Base-by-base conservation (phyloP, 37 sponge, comb jelly and placozoan species). In the Agelas oroides region DNA sequence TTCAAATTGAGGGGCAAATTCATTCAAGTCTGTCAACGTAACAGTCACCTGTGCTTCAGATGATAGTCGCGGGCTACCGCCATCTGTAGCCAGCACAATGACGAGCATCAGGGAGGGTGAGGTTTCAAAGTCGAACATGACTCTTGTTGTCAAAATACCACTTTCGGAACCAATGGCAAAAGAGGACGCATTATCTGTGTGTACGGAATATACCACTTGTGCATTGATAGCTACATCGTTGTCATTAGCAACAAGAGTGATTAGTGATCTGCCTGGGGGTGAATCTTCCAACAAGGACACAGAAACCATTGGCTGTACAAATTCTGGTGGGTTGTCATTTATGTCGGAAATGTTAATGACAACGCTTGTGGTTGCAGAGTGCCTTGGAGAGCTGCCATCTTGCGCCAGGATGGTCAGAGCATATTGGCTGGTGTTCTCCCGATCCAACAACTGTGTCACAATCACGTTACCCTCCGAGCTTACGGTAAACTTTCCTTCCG, bases 301-400 rank as follows among this genome's bases (percentile, higher is more conserved):
- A 41, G 35, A 68, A 31, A 77, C 30, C 31, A 30, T 18, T 20
- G 32, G 0, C 38, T 64, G 39, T 16, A 36, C n/a, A 53, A 95
- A 88, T 0, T 60, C 32, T 18, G 95, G 95, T 6, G 65, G 27
- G 59, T 88, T 78, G 67, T 95, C 92, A 54, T 95, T 88, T 5
- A 71, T 58, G 57, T 91, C 92, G 1, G 34, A n/a, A 12, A 95
- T 76, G n/a, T 39, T 63, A n/a, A 95, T 67, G 31, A 46, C 40
- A 6, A 95, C 71, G 16, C 30, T 61, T 2, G 82, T 17, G 16
- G 65, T 63, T 41, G 52, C 67, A 40, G 33, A 64, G 31, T 77
- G 63, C 13, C 60, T 24, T n/a, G 91, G 91, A 19, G 37, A 53
- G 2, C 84, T 88, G 14, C 61, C 67, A 28, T 92, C 87, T 64